phyloP scores from a whole-genome alignment of 2,797 vertebrate genomes.

The Schizopygopsis pylzovi region DNA sequence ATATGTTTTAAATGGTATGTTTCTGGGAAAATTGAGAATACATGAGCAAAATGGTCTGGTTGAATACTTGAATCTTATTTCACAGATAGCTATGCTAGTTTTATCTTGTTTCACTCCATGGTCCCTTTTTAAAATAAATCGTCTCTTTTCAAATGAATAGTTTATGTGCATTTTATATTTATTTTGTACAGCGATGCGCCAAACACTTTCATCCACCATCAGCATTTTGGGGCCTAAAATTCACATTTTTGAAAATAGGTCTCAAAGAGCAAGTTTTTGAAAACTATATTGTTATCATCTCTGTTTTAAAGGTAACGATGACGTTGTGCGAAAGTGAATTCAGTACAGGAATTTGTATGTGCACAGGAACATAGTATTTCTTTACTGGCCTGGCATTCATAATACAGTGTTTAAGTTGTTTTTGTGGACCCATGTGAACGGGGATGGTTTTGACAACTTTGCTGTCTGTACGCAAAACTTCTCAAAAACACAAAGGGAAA shows the following conservation, averaged over 20 bases:
- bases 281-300: no score
- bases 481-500: no score
- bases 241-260: background rate
- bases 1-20: slow-evolving; percentile 2
- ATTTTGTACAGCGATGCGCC: background rate
- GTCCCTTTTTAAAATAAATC: background rate
- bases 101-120: background rate
- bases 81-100: background rate
- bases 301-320: no score
- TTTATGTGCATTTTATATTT: background rate
- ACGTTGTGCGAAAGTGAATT: no score
- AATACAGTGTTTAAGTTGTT: background rate
- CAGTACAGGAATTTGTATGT: background rate
- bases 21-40: background rate
- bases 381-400: background rate
- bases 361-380: background rate
- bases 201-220: background rate
- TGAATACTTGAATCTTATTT: background rate
- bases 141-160: background rate
- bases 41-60: background rate
- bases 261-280: no score
- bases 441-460: background rate
- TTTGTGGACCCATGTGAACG: background rate
- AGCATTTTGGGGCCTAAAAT: background rate
- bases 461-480: background rate